These are phyloP conservation scores for Neoseiulus cucumeris DNA, from an alignment of 1,140 invertebrate genomes.

Conservation along the genomic window DNA sequence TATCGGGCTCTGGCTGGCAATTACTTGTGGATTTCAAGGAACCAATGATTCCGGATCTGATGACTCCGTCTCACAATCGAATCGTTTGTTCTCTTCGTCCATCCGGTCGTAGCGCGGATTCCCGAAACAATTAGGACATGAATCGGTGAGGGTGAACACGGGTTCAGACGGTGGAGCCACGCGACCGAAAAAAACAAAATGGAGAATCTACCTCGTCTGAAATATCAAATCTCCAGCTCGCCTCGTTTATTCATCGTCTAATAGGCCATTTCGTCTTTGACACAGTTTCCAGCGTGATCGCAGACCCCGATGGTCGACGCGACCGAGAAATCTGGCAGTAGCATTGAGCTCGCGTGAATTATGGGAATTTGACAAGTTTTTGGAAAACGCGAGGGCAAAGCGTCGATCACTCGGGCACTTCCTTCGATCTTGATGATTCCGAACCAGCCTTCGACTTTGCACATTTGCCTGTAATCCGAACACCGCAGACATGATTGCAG, in stretches of 20 bases:
- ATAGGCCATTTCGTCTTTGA: neutral
- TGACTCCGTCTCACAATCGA: neutral
- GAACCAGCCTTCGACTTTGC: neutral
- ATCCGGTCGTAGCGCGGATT: too few relatives aligned
- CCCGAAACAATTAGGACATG: too few relatives aligned
- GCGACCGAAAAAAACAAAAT: too few relatives aligned
- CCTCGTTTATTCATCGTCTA: too few relatives aligned
- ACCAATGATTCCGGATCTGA: neutral
- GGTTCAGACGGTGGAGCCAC: too few relatives aligned
- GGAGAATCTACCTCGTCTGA: too few relatives aligned
- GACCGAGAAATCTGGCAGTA: neutral
- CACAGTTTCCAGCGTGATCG: neutral
- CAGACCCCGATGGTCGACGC: neutral
- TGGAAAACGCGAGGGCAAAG: neutral
- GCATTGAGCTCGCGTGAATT: neutral
- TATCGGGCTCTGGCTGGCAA: neutral
- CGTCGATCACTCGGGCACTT: neutral
- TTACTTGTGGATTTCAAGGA: slow-evolving; percentile 12
- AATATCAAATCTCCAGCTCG: too few relatives aligned
- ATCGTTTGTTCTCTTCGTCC: too few relatives aligned
- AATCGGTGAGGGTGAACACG: too few relatives aligned
- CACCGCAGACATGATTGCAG: too few relatives aligned
- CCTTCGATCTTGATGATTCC: neutral
- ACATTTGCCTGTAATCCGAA: neutral
- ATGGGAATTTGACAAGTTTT: neutral